Percentiles rank a stretch among this genome's conserved stretches.
These are phyloP conservation scores for Bagarius yarrelli DNA, from an alignment of 2,113 vertebrate genomes.

Conservation along the genomic window DNA sequence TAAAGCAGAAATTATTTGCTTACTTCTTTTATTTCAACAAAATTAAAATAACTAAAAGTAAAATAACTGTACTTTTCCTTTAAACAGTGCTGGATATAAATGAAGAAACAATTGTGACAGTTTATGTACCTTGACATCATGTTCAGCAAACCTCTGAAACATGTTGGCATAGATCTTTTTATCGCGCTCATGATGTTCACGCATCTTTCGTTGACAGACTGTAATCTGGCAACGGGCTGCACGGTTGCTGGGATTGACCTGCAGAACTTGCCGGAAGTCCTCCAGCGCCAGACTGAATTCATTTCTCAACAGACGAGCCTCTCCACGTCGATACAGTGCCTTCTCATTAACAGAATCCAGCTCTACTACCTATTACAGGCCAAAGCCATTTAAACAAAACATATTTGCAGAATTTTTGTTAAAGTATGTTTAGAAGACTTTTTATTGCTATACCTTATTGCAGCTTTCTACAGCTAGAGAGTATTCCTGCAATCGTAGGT, in stretches of 20 bases:
- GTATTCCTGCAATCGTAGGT: slow-evolving; percentile 84
- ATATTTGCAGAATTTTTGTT: neutral
- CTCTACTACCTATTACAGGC: slow-evolving; percentile 77
- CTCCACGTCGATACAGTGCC: slow-evolving; percentile 86
- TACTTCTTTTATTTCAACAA: neutral
- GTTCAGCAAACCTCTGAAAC: slow-evolving; percentile 95
- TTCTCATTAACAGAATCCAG: slow-evolving; percentile 88
- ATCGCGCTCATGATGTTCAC: slow-evolving; percentile 89
- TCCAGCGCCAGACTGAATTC: slow-evolving; percentile 84
- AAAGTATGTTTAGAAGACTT: neutral
- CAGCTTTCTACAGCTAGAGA: slow-evolving; percentile 86
- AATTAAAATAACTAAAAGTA: neutral
- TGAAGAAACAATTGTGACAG: neutral
- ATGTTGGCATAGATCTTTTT: slow-evolving; percentile 92
- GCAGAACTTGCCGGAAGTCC: slow-evolving; percentile 87
- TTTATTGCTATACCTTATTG: slow-evolving; percentile 78
- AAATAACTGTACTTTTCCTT: neutral
- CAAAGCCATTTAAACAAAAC: slow-evolving; percentile 15
- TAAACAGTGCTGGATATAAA: neutral
- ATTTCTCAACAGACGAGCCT: slow-evolving; percentile 84
- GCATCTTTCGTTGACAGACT: slow-evolving; percentile 84
- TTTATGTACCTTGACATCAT: slow-evolving; percentile 82
- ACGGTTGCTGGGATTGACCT: slow-evolving; percentile 86
- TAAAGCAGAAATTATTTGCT: neutral
- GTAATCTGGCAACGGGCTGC: slow-evolving; percentile 83